Base-by-base conservation (phyloP, 2,797 vertebrate genomes). In the Propithecus deckenii region DNA sequence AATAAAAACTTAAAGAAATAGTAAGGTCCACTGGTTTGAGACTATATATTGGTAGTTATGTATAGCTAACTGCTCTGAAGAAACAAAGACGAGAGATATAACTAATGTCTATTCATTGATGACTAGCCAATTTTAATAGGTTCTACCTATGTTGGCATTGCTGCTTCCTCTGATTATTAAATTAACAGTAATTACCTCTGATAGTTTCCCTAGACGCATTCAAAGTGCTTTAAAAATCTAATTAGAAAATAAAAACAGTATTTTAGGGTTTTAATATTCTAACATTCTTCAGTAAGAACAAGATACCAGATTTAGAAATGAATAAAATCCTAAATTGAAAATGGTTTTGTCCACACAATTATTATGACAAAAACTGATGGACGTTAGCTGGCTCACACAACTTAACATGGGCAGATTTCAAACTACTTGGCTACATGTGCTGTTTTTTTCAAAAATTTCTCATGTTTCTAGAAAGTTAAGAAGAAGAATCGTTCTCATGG, bases 221-320 rank as follows among this genome's bases (percentile, higher is more conserved):
- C 55, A 91, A 30, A 91, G 38, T 91, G 43, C 38, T 94, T 89
- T 93, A 76, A 97, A 96, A 92, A 95, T 90, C 43, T 89, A 78
- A 90, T 65, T 84, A 92, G 59, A 72, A 86, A 95, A 86, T 81
- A 87, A 81, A 97, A 95, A 85, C 4, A 23, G 2, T 72, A 75
- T 89, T 93, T 93, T n/a, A 78, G 11, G 2, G 23, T 89, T 95
- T 93, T 67, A 92, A 88, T 79, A 52, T 91, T 87, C 43, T 88
- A 65, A 85, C 74, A 95, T 41, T 96, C 67, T 65, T 88, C 32
- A 80, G 1, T 71, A 35, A 93, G 35, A 96, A 88, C 35, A 90
- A 61, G 30, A 81, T 86, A 86, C 46, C 50, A 86, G 28, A 57
- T 89, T 87, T 96, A 92, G 87, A 94, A 90, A 85, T 97, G 65